A percentile compares a stretch with the other conserved stretches of the same genome.
phyloP scores from a whole-genome alignment of 1,140 invertebrate genomes.

The Myzus persicae region DNA sequence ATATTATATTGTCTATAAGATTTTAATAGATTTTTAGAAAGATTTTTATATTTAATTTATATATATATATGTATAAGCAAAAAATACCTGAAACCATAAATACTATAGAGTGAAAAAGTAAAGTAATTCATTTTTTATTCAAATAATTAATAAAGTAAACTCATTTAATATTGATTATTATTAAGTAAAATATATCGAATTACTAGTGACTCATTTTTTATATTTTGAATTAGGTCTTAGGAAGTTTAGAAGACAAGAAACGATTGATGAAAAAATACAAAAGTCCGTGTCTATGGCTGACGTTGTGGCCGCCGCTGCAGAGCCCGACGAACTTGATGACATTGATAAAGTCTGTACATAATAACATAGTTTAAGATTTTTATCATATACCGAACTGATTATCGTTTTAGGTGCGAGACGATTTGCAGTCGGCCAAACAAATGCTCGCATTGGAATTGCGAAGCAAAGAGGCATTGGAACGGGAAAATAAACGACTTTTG shows the following conservation, averaged over 20 bases:
- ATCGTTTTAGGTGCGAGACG: slow-evolving; percentile 72
- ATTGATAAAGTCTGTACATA: slow-evolving; percentile 74
- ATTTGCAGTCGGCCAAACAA: slow-evolving; percentile 89
- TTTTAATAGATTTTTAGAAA: neutral
- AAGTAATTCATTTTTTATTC: neutral
- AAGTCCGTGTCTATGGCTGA: slow-evolving; percentile 77
- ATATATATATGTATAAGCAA: neutral
- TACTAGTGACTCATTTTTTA: neutral
- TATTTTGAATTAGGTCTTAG: slow-evolving; percentile 71
- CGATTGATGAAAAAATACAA: slow-evolving; percentile 85
- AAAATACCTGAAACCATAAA: neutral
- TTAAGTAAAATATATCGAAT: neutral
- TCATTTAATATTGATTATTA: neutral
- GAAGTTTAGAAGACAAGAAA: slow-evolving; percentile 86
- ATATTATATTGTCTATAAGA: neutral
- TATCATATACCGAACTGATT: neutral
- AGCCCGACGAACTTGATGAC: slow-evolving; percentile 78
- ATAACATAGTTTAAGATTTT: neutral
- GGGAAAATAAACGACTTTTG: slow-evolving; percentile 84
- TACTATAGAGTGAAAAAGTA: neutral
- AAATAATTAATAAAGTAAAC: neutral
- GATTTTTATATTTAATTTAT: no score
- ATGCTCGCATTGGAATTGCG: slow-evolving; percentile 85
- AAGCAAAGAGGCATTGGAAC: slow-evolving; percentile 84
- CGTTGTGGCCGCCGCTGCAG: slow-evolving; percentile 68